Evolutionary conservation across 2,113 vertebrate species (phyloP), one percentile per base, ranked within the genome.

Genomic region (Semicossyphus pulcher): DNA sequence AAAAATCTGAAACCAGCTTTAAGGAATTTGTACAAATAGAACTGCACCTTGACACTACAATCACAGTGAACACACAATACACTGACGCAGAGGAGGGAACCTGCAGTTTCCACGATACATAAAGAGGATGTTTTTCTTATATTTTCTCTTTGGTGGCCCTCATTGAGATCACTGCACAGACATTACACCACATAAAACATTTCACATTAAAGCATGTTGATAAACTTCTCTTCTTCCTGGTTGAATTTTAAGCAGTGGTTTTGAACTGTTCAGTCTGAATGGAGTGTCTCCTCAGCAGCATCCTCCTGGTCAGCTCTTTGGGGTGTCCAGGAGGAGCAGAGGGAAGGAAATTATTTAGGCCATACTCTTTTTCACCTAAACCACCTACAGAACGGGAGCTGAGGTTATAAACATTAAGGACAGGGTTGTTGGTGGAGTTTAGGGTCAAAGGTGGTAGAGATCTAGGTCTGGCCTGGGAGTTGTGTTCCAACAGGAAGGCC

Each of bases 221-320:
- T 53, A 44, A 18, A 2, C 26, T 7, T 29, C 21, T n/a, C 4
- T 7, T 12, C 32, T 18, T 18, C 56, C 11, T 10, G 6, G 23
- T 2, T 18, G 28, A 20, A 23, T 12, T 53, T 81, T 70, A 90
- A 11, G 44, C 85, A 1, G 85, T 81, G 48, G 31, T 95, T 95
- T 75, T 91, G 61, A 96, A 95, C 89, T 96, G 95, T 66, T 98
- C 94, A 0, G 94, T 95, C 92, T 95, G 96, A 78, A 96, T 93
- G 4, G 96, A 98, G 67, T 98, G 96, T 81, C 96, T 95, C 81
- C 96, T 92, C 70, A 95, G 76, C 10, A 97, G 88, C 88, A 91
- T 94, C 83, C 94, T 95, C 0, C 86, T 94, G 39, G 66, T 94
- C 47, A 86, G 79, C 25, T 96, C 95, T 49, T 90, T 97, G 4